These are phyloP conservation scores for Pelochelys cantorii DNA, from an alignment of 2,797 vertebrate genomes.

Conservation along the genomic window DNA sequence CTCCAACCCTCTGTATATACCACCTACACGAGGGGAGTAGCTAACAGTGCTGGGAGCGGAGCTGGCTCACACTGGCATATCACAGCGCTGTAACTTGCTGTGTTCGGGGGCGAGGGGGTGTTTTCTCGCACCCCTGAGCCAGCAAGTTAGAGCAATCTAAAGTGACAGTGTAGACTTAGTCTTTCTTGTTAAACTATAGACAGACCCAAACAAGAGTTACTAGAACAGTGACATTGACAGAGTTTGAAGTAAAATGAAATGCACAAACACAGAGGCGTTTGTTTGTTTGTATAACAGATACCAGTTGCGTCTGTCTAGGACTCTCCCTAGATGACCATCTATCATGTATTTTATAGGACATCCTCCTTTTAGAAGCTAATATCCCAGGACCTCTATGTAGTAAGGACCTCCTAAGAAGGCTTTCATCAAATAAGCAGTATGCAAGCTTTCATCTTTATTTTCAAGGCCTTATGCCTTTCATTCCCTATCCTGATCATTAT, in stretches of 20 bases:
- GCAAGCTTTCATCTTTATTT: background rate
- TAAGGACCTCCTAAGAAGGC: background rate
- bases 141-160: no score
- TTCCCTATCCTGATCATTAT: accelerated
- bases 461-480: accelerated
- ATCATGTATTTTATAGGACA: background rate
- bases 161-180: no score
- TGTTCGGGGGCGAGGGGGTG: no score
- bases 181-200: background rate
- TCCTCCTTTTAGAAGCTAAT: background rate
- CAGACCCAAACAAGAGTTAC: background rate
- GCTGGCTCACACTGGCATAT: no score
- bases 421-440: background rate
- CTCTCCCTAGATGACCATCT: background rate
- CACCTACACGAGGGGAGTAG: no score
- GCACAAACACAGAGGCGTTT: background rate
- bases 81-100: no score
- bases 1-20: no score
- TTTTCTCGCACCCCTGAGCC: no score
- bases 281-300: background rate
- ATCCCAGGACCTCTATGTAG: accelerated
- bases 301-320: background rate
- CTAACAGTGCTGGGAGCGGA: no score
- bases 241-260: conserved; percentile 7
- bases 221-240: background rate